phyloP scores from a whole-genome alignment of 2,113 vertebrate genomes.

The Labeo rohita region DNA sequence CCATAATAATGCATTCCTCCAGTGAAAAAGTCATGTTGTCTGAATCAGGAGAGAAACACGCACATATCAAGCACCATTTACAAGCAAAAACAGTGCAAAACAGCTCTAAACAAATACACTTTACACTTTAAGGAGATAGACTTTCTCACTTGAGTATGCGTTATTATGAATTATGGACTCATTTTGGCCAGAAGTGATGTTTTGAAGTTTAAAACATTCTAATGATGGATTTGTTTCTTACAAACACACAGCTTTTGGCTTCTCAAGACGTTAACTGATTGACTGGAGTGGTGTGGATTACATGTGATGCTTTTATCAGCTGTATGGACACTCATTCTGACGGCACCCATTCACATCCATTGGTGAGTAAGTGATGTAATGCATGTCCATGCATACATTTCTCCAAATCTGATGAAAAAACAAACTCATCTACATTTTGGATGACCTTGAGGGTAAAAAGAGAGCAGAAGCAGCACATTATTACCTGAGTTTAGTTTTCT shows the following conservation, averaged over 20 bases:
- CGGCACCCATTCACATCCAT: neutral
- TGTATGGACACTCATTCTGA: neutral
- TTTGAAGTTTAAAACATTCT: too few relatives aligned
- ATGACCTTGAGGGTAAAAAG: too few relatives aligned
- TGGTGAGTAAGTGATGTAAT: neutral
- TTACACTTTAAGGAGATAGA: too few relatives aligned
- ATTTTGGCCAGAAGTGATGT: too few relatives aligned
- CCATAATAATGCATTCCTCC: neutral
- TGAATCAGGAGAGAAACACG: too few relatives aligned
- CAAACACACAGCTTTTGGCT: neutral
- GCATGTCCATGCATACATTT: neutral
- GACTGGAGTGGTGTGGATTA: neutral
- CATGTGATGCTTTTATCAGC: neutral
- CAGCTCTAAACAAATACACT: too few relatives aligned
- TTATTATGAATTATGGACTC: neutral
- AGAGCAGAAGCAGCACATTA: neutral
- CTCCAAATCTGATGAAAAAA: neutral
- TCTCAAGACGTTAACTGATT: neutral
- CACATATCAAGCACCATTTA: too few relatives aligned
- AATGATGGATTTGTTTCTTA: neutral
- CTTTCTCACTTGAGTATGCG: too few relatives aligned
- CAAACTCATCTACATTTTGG: neutral
- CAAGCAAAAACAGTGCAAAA: too few relatives aligned
- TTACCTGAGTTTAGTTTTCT: constrained; percentile 3
- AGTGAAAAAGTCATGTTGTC: too few relatives aligned